Evolutionary conservation across 2,797 vertebrate genomes (phyloP).

Genomic region (Anniella stebbinsi): DNA sequence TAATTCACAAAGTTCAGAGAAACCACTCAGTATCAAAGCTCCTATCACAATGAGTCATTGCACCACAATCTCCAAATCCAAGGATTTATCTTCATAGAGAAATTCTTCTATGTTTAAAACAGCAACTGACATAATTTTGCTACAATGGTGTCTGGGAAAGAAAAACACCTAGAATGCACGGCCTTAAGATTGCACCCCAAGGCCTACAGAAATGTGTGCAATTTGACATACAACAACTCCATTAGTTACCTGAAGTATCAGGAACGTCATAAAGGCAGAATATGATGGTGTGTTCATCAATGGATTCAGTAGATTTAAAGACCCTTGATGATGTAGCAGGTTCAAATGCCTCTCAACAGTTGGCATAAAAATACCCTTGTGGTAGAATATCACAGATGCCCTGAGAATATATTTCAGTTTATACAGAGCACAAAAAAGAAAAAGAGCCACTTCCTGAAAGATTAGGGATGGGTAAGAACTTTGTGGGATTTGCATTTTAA

Average conservation of each 20-base stretch:
- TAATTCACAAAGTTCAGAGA: background rate
- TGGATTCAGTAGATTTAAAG: constrained; percentile 3
- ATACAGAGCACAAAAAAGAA: background rate
- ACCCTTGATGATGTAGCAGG: background rate
- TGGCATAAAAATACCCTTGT: background rate
- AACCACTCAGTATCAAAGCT: background rate
- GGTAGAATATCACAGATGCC: background rate
- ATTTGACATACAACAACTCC: background rate
- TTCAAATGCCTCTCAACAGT: background rate
- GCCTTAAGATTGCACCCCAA: background rate
- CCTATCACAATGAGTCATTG: background rate
- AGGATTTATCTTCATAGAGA: background rate
- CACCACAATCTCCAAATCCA: background rate
- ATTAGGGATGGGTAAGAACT: too few relatives aligned
- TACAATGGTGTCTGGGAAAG: background rate
- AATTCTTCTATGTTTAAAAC: background rate
- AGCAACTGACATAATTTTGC: background rate
- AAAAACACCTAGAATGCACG: background rate
- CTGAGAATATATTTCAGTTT: background rate
- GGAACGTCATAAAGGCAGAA: background rate
- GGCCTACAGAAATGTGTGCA: background rate
- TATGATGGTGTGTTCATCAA: background rate
- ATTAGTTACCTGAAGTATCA: background rate
- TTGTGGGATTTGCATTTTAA: too few relatives aligned
- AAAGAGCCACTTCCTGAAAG: background rate